Evolutionary conservation across 1,140 invertebrate genomes (phyloP).

Genomic region (Arctopsyche grandis): DNA sequence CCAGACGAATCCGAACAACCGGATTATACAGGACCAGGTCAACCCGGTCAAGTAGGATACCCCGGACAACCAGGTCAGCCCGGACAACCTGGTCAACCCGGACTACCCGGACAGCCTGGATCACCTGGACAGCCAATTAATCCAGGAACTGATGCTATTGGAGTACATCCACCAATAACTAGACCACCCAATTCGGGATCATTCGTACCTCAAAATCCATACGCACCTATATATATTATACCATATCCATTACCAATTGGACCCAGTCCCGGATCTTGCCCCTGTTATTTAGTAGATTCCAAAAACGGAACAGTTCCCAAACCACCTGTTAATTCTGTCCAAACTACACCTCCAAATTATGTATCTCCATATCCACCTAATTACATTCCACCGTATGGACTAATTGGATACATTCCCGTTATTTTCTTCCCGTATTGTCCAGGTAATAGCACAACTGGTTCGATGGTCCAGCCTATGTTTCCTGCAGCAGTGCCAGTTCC

Average conservation of each 20-base stretch:
- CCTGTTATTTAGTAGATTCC: constrained; percentile 66
- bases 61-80: constrained; percentile 49
- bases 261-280: constrained; percentile 66
- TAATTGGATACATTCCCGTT: constrained; percentile 70
- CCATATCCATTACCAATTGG: constrained; percentile 68
- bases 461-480: constrained; percentile 61
- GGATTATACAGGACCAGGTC: constrained; percentile 42
- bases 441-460: constrained; percentile 56
- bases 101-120: constrained; percentile 11
- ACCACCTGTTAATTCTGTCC: constrained; percentile 54
- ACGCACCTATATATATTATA: constrained; percentile 66
- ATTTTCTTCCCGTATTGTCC: constrained; percentile 69
- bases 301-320: constrained; percentile 54
- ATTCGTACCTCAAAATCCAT: constrained; percentile 16
- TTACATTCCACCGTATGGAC: constrained; percentile 62
- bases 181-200: constrained; percentile 18
- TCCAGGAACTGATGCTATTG: constrained; percentile 56
- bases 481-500: constrained; percentile 60
- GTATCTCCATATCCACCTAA: constrained; percentile 61
- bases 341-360: constrained; percentile 59
- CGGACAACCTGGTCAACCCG: constrained; percentile 46
- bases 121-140: constrained; percentile 46
- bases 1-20: constrained; percentile 49
- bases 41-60: constrained; percentile 50
- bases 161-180: constrained; percentile 63